Evolutionary conservation across 2,113 vertebrate genomes (phyloP), one percentile per base, ranked within the genome.

Genomic region (Mormoops blainvillei): DNA sequence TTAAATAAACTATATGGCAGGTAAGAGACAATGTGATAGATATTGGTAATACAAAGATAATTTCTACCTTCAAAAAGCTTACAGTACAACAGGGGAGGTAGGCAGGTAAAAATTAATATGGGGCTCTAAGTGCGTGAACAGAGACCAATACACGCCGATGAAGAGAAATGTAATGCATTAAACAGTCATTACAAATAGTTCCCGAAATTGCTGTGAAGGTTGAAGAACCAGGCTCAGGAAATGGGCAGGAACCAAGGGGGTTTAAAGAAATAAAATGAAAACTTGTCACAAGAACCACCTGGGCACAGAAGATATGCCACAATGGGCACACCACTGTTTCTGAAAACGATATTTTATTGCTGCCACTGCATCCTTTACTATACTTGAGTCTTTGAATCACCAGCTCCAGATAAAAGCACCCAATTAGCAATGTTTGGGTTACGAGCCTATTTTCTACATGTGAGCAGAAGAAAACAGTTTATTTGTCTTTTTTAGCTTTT

Each of bases 231-330:
- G 48, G 24, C 67, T 74, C 56, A 91, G 56, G 15, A 87, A 89
- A 54, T 6, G 61, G 5, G 9, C 52, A 87, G 45, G 33, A 86
- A 63, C 41, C 33, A 89, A 91, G 28, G 12, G 81, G 43, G 38
- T 41, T 76, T 95, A 65, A 63, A 93, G 76, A 93, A 94, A 80
- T 61, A 83, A 93, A 95, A 52, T 45, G 3, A 83, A 94, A 95
- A 78, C 15, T 16, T 58, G 50, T 67, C 73, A 82, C 9, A 89
- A 31, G 24, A 93, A 78, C 18, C 48, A 91, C 10, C 4, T 28
- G 67, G 65, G 20, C 12, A 45, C n/a, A 90, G 84, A 76, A 67
- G 82, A 73, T 28, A 68, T 4, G n/a, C 1, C 50, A 61, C 41
- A 70, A 76, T 0, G 28, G 52, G 54, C 24, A 65, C 19, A 68